Evolutionary conservation across 2,888 invertebrate species (phyloP), one percentile per base, ranked within the genome.

Genomic region (Philereme transversata): DNA sequence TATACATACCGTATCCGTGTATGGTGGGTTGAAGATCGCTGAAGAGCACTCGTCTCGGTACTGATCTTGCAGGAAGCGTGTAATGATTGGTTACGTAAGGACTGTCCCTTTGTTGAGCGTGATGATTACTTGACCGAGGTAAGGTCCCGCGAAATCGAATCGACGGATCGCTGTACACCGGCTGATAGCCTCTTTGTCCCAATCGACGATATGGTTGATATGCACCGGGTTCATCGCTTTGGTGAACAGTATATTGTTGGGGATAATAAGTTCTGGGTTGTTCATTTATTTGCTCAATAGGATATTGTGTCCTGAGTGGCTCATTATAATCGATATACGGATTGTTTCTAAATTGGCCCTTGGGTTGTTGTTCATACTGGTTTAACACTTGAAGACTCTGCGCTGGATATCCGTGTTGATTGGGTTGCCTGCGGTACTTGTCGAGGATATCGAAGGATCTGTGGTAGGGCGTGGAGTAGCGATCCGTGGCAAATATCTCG

Each of bases 401-500:
- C 46, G 88, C 89, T 67, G 89, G 88, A 76, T 91, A 90, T 63
- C 80, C 84, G 68, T 82, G 76, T 71, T 84, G 84, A 70, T 82
- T 81, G 34, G 84, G 86, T 69, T 82, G 87, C 63, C 83, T 78
- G 62, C 85, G 81, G 69, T 88, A 85, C 75, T 88, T 90, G 65
- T 88, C 83, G 50, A 86, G 83, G 64, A 90, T 82, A 72, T 88
- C 85, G 58, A 92, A 89, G 11, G 86, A 82, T 72, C 85, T 86
- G 64, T 86, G 84, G 67, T 91, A 86, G 4, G 91, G 92, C 43
- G 86, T 75, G 10, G 81, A 73, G 74, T 78, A 92, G 57, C 92
- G 85, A 72, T 92, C 89, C 38, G 82, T 89, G 50, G 90, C 88
- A 66, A 90, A 90, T 80, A 90, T 88, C 77, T 92, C 92, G 68